Conservation (phyloP, 2,888 invertebrate species). For the Phyto melanocephala region DNA sequence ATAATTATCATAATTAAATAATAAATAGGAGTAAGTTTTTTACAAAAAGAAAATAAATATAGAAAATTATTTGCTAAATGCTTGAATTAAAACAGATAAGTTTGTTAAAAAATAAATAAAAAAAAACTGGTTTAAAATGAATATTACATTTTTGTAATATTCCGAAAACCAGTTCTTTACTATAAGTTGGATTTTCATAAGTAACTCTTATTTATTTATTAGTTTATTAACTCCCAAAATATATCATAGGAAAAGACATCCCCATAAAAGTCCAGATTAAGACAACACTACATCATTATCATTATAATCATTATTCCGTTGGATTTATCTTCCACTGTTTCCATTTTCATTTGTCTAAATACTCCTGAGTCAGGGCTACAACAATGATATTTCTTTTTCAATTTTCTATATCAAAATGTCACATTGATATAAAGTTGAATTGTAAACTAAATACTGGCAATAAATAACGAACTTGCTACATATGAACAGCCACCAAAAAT, state of each 20-base stretch:
- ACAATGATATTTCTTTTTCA: constrained; percentile 1
- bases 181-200: too few relatives aligned
- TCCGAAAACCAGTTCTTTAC: too few relatives aligned
- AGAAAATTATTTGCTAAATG: too few relatives aligned
- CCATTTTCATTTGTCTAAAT: background rate
- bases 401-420: constrained; percentile 43
- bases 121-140: too few relatives aligned
- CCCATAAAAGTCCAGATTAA: constrained; percentile 46
- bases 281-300: constrained; percentile 50
- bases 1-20: background rate
- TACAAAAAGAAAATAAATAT: too few relatives aligned
- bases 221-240: too few relatives aligned
- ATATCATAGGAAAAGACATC: too few relatives aligned
- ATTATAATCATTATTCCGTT: constrained; percentile 22
- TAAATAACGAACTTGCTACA: constrained; percentile 10
- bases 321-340: constrained; percentile 1
- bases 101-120: too few relatives aligned
- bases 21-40: background rate
- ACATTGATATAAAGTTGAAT: constrained; percentile 17
- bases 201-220: too few relatives aligned
- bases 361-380: background rate
- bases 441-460: constrained; percentile 49
- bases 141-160: too few relatives aligned
- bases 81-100: too few relatives aligned
- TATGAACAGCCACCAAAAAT: background rate